Evolutionary conservation across 2,797 vertebrate genomes (phyloP).

Genomic region (Moxostoma hubbsi): DNA sequence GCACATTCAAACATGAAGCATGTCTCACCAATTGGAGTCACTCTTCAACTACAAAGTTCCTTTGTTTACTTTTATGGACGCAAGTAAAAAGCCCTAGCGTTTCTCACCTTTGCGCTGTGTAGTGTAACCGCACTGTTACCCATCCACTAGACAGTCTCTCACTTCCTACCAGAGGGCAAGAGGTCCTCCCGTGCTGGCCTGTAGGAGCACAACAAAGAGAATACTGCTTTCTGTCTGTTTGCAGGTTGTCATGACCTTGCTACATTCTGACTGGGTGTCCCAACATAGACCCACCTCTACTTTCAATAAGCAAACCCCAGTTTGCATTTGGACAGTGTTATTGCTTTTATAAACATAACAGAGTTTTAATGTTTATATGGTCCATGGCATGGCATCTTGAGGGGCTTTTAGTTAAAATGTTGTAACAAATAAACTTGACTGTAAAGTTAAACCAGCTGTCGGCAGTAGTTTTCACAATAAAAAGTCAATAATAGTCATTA

Average conservation of each 20-base stretch:
- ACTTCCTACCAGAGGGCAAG: slow-evolving; percentile 25
- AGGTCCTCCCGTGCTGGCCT: slow-evolving; percentile 5
- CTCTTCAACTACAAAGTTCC: background rate
- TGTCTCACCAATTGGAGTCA: background rate
- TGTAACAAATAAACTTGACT: slow-evolving; percentile 20
- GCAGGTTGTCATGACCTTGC: slow-evolving; percentile 27
- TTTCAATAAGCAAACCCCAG: slow-evolving; percentile 40
- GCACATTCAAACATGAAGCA: slow-evolving; percentile 7
- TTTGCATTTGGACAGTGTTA: slow-evolving; percentile 49
- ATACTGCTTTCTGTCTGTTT: slow-evolving; percentile 38
- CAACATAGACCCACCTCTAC: slow-evolving; percentile 34
- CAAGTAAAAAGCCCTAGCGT: background rate
- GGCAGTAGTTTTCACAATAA: background rate
- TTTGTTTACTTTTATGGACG: slow-evolving; percentile 34
- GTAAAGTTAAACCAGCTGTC: slow-evolving; percentile 32
- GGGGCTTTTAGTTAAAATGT: background rate
- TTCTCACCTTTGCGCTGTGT: slow-evolving; percentile 23
- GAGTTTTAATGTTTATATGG: slow-evolving; percentile 39
- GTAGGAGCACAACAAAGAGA: slow-evolving; percentile 13
- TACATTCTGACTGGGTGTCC: slow-evolving; percentile 38
- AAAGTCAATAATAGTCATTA: background rate
- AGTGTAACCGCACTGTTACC: slow-evolving; percentile 8
- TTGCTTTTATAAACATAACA: slow-evolving; percentile 50
- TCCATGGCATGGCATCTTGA: slow-evolving; percentile 14
- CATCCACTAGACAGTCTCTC: slow-evolving; percentile 16